These are phyloP conservation scores for Blastobasis lacticolella DNA, from an alignment of 2,888 invertebrate species.

Conservation along the genomic window DNA sequence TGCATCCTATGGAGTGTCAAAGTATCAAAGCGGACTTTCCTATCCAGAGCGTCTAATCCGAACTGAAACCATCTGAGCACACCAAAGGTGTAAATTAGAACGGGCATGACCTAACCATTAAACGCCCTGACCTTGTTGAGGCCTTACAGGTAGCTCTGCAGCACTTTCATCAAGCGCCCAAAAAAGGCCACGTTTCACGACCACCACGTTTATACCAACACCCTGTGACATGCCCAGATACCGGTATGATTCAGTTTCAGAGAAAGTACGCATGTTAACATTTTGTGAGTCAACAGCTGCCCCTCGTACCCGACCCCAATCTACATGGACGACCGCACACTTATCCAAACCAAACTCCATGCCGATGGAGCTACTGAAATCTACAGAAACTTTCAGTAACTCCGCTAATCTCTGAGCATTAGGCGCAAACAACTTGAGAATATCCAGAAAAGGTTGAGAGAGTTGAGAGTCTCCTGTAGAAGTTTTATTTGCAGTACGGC, in stretches of 20 bases:
- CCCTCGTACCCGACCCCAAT: no score
- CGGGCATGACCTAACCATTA: background rate
- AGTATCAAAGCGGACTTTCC: background rate
- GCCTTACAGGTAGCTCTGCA: background rate
- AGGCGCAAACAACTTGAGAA: background rate
- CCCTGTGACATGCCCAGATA: conserved; percentile 5
- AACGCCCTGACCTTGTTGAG: background rate
- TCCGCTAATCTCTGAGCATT: background rate
- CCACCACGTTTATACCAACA: conserved; percentile 1
- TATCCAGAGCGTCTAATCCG: background rate
- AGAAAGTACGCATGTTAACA: no score
- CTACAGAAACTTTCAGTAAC: background rate
- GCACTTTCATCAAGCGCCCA: conserved; percentile 4
- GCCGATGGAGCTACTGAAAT: background rate
- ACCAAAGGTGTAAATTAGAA: background rate
- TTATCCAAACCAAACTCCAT: background rate
- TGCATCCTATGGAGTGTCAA: conserved; percentile 6
- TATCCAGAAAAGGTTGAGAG: no score
- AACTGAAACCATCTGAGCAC: background rate
- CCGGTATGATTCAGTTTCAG: no score
- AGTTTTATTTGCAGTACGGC: no score
- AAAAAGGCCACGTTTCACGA: background rate
- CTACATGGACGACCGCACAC: no score
- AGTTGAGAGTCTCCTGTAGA: no score
- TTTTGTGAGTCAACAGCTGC: no score